Percentiles rank a stretch among this genome's conserved stretches.
phyloP scores from a whole-genome alignment of 1,140 invertebrate species.

The Brachionus sp. region DNA sequence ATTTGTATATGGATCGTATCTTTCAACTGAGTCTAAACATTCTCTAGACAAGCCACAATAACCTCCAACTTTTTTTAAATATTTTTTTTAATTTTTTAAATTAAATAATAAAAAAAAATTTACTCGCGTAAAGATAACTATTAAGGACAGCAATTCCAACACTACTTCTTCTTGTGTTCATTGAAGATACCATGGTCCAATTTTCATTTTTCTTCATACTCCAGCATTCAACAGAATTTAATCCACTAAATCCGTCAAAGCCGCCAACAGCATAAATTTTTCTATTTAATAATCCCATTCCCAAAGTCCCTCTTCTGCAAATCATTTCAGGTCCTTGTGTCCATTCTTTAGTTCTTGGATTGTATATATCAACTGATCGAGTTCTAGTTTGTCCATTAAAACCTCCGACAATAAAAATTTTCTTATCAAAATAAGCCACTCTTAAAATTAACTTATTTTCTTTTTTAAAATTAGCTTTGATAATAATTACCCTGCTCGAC shows the following conservation, averaged over 20 bases:
- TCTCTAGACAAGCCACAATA: slow-evolving; percentile 10
- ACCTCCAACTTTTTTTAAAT: slow-evolving; percentile 9
- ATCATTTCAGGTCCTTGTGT: slow-evolving; percentile 73
- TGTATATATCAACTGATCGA: slow-evolving; percentile 64
- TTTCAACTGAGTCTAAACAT: slow-evolving; percentile 35
- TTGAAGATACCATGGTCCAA: background rate
- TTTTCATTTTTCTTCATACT: slow-evolving; percentile 7
- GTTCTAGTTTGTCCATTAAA: slow-evolving; percentile 62
- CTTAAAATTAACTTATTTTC: background rate
- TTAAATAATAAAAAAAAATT: background rate
- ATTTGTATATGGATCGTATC: background rate
- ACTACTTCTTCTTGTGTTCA: slow-evolving; percentile 4
- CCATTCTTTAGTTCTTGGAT: slow-evolving; percentile 68
- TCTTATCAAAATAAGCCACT: slow-evolving; percentile 34
- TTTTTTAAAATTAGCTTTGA: background rate
- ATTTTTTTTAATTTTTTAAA: background rate
- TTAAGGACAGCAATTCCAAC: slow-evolving; percentile 32
- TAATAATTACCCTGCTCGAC: slow-evolving; percentile 2
- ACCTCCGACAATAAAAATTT: slow-evolving; percentile 62
- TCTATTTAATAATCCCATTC: slow-evolving; percentile 74
- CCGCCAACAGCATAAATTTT: slow-evolving; percentile 93
- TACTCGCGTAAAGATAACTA: slow-evolving; percentile 32
- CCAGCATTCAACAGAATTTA: slow-evolving; percentile 80
- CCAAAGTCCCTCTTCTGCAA: slow-evolving; percentile 77
- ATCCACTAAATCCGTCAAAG: slow-evolving; percentile 93